Evolutionary conservation across 2,113 vertebrate genomes (phyloP).

Genomic region (Nannobrachium achirus): DNA sequence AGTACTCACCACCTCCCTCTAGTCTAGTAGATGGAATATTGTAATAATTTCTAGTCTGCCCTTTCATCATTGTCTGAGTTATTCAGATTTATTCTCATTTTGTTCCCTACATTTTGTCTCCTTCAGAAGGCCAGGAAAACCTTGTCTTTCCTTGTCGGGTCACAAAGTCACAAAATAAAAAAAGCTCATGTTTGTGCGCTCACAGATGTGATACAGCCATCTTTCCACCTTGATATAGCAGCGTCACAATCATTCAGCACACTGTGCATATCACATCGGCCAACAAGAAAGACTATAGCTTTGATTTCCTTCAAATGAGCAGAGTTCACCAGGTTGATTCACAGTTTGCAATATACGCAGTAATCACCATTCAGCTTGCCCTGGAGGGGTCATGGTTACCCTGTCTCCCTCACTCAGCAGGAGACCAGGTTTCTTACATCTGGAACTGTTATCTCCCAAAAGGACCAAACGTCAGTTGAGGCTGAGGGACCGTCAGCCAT

Average conservation of each 20-base stretch:
- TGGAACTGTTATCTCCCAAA: conserved; percentile 46
- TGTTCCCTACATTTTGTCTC: conserved; percentile 4
- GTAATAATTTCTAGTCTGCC: conserved; percentile 9
- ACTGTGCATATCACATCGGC: background rate
- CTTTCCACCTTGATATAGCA: conserved; percentile 48
- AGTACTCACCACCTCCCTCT: background rate
- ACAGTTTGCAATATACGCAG: conserved; percentile 31
- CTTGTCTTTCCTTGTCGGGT: conserved; percentile 28
- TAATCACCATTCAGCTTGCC: conserved; percentile 34
- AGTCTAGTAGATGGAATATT: conserved; percentile 14
- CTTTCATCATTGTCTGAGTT: conserved; percentile 19
- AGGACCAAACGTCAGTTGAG: background rate
- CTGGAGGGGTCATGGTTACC: conserved; percentile 50
- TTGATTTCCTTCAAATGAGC: conserved; percentile 47
- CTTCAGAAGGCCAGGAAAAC: conserved; percentile 28
- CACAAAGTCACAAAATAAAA: background rate
- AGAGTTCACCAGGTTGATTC: conserved; percentile 32
- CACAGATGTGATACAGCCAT: conserved; percentile 25
- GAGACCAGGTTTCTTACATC: conserved; percentile 57
- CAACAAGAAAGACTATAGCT: conserved; percentile 8
- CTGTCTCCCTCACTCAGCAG: conserved; percentile 26
- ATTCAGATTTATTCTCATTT: conserved; percentile 21
- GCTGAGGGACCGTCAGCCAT: conserved; percentile 22
- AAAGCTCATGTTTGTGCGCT: conserved; percentile 12
- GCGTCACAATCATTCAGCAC: conserved; percentile 31